Evolutionary conservation across 2,113 vertebrate species (phyloP), one percentile per base, ranked within the genome.

Genomic region (Dromas ardeola): DNA sequence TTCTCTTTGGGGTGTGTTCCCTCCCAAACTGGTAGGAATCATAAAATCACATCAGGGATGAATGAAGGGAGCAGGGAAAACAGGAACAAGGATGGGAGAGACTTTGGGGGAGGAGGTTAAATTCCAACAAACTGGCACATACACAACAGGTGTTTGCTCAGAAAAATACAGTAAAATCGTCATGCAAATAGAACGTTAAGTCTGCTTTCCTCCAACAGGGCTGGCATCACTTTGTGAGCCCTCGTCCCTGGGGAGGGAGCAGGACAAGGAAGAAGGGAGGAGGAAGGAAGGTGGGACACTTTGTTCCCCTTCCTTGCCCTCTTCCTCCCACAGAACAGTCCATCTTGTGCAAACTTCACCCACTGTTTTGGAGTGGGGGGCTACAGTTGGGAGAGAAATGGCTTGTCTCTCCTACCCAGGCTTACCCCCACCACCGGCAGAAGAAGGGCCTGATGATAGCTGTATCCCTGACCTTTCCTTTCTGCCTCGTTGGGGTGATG

Each of bases 71-170:
- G 40, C 38, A 79, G 79, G 56, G 40, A 79, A 94, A 96, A 95
- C 66, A 77, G 93, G 83, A 45, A 94, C 72, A 65, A 95, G 77
- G 53, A 96, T 26, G 12, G 74, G 86, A 73, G 66, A n/a, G 59
- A 92, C 58, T 36, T 87, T 56, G 50, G 40, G 79, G 72, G 59
- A 93, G 55, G 77, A 88, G 49, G 52, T 95, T 98, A 97, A 90
- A 93, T 97, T 97, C 96, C 97, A 97, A 98, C 98, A 97, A 97
- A 98, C 97, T 93, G 97, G 98, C 97, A 98, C 98, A 98, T 97
- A 98, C 97, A 98, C 98, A 97, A 98, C 98, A 98, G 97, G 98
- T 98, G 98, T 98, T 98, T 98, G 98, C 94, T 98, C 98, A 98
- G 97, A 98, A 98, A 98, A 98, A 98, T 98, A 98, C 98, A 98